Conservation (phyloP, 1,140 invertebrate genomes). For the Parasteatoda tepidariorum region DNA sequence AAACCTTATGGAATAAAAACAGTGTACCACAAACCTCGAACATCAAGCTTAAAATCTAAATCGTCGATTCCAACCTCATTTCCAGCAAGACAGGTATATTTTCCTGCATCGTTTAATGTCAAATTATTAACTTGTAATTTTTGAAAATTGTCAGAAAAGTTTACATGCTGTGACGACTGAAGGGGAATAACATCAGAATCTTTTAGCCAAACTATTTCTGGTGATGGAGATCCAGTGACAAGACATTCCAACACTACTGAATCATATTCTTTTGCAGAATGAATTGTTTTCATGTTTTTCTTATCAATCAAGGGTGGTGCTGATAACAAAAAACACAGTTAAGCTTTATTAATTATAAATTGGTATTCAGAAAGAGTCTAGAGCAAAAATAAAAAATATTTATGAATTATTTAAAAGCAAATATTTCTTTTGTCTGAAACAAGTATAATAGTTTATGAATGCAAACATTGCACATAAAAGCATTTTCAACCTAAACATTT, state of each 20-base stretch:
- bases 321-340: conserved; percentile 4
- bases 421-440: too few relatives aligned
- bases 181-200: conserved; percentile 41
- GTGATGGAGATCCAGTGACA: conserved; percentile 33
- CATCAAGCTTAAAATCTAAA: conserved; percentile 81
- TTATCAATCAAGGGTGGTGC: conserved; percentile 29
- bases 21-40: too few relatives aligned
- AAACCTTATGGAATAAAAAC: too few relatives aligned
- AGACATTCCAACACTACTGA: conserved; percentile 32
- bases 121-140: conserved; percentile 21
- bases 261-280: conserved; percentile 44
- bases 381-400: too few relatives aligned
- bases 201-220: conserved; percentile 60
- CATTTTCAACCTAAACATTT: too few relatives aligned
- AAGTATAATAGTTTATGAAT: too few relatives aligned
- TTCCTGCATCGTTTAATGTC: conserved; percentile 62
- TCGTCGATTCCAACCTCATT: conserved; percentile 84
- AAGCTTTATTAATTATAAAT: neutral
- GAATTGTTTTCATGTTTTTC: conserved; percentile 8
- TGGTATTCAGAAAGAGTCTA: too few relatives aligned
- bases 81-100: conserved; percentile 85
- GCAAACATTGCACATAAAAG: too few relatives aligned
- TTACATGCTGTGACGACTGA: conserved; percentile 6
- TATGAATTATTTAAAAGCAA: too few relatives aligned
- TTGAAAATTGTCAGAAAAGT: conserved; percentile 22